Evolutionary conservation across 2,888 invertebrate genomes (phyloP), one percentile per base, ranked within the genome.

Genomic region (Leptopilina syphax): DNA sequence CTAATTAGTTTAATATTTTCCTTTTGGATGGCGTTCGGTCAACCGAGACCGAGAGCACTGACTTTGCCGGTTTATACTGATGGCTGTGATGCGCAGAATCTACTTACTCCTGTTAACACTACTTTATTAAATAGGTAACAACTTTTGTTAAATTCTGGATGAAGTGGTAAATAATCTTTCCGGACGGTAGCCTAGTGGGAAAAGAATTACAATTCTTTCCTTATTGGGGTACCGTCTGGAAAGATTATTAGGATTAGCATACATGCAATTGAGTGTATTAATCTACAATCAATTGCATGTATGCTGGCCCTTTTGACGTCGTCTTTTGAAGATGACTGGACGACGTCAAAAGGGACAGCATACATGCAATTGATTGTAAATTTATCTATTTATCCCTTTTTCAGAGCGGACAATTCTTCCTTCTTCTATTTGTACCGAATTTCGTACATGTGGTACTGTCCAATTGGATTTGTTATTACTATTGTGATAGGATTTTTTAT

Each of bases 21-120:
- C 0, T 93, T 97, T 76, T 97, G 96, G 96, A 95, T 98, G 84
- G 97, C 97, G 78, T 96, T 98, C 90, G 97, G 97, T 0, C 94
- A 95, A 5, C 95, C 97, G 0, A 95, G 95, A 85, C 96, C 96
- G 0, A 90, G 93, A 0, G 89, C 94, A 0, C 90, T 91, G 7
- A 93, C 92, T 73, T 88, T 96, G 65, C 94, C 95, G 0, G 92
- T 95, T 65, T 93, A 93, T 13, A 93, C 93, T 0, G 94, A 93
- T 5, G 94, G 94, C 57, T 96, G 96, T 84, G 82, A 83, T 34
- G 4, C 41, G n/a, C 27, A 12, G 27, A 54, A 73, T 34, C 0
- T 18, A n/a, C 27, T 34, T 57, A 54, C 27, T 34, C 13, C 54
- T 3, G 13, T 34, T 34, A 73, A 57, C 54, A 24, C 12, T 54